Evolutionary conservation across 1,140 invertebrate species (phyloP).

Genomic region (Maconellicoccus hirsutus): DNA sequence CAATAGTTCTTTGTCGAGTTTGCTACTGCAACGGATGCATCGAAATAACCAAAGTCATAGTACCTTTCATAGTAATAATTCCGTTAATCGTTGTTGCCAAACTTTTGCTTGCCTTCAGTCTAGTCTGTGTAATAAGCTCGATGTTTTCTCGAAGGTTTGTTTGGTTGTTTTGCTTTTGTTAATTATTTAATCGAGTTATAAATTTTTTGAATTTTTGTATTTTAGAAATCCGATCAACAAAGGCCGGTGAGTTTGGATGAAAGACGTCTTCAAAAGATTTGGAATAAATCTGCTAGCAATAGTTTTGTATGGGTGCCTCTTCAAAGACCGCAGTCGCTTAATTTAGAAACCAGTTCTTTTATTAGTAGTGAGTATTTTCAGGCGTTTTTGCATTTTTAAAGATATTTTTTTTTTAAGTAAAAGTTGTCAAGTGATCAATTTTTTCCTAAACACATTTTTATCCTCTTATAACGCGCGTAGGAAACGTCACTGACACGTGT

Average conservation of each 20-base stretch:
- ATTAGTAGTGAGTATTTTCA: not conserved
- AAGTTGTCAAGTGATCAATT: too few species aligned
- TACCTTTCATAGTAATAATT: not conserved
- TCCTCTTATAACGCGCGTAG: too few species aligned
- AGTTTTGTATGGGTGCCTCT: conserved; percentile 12
- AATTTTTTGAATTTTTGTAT: conserved; percentile 18
- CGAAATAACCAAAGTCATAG: conserved; percentile 30
- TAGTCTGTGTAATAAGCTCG: conserved; percentile 14
- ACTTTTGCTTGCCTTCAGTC: conserved; percentile 19
- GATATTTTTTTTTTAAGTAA: too few species aligned
- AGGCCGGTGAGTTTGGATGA: conserved; percentile 21
- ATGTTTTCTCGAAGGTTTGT: conserved; percentile 5
- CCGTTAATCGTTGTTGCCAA: not conserved
- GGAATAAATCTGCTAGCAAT: conserved; percentile 23
- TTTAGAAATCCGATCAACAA: conserved; percentile 23
- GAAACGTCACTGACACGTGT: too few species aligned
- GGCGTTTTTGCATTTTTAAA: not conserved
- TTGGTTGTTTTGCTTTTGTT: not conserved
- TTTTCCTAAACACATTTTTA: too few species aligned
- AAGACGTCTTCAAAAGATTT: not conserved
- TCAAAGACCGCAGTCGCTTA: conserved; percentile 30
- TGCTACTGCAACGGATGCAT: conserved; percentile 50
- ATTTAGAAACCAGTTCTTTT: conserved; percentile 33
- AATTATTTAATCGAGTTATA: conserved; percentile 11
- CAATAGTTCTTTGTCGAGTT: conserved; percentile 49